These are phyloP conservation scores for Timema podura DNA, from an alignment of 2,888 invertebrate species.

Conservation along the genomic window DNA sequence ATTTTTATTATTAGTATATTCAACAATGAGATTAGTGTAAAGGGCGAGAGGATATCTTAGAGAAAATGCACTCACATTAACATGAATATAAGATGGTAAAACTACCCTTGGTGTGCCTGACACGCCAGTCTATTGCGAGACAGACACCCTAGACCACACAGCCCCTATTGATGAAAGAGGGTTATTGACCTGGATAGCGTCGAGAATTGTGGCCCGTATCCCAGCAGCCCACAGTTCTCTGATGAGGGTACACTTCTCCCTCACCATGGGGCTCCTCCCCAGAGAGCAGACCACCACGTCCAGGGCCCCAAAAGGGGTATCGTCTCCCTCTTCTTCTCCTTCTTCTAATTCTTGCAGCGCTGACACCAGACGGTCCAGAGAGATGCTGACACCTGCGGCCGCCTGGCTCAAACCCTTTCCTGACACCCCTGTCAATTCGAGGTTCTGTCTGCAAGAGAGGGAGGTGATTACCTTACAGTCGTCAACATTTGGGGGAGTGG, in stretches of 20 bases:
- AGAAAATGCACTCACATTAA: background rate
- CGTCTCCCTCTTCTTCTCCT: constrained; percentile 42
- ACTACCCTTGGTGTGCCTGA: background rate
- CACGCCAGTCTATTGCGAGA: too few relatives aligned
- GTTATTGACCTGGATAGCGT: constrained; percentile 46
- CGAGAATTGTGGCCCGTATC: constrained; percentile 59
- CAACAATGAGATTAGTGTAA: too few relatives aligned
- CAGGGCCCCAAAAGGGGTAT: constrained; percentile 49
- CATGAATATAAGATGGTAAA: constrained; percentile 8
- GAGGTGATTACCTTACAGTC: too few relatives aligned
- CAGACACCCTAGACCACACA: too few relatives aligned
- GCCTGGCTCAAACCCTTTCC: constrained; percentile 46
- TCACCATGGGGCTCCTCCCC: constrained; percentile 53
- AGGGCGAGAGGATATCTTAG: background rate
- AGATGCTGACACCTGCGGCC: constrained; percentile 82
- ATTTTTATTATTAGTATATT: too few relatives aligned
- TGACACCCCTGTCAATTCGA: constrained; percentile 39
- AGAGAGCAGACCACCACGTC: constrained; percentile 67
- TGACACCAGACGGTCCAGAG: constrained; percentile 56
- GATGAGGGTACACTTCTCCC: constrained; percentile 51
- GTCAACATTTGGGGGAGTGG: too few relatives aligned
- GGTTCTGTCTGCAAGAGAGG: background rate
- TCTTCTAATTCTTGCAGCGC: constrained; percentile 48
- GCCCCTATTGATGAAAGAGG: background rate
- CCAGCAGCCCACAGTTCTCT: constrained; percentile 69